These are phyloP conservation scores for Matsumurasca onukii DNA, from an alignment of 1,140 invertebrate genomes.

Conservation along the genomic window DNA sequence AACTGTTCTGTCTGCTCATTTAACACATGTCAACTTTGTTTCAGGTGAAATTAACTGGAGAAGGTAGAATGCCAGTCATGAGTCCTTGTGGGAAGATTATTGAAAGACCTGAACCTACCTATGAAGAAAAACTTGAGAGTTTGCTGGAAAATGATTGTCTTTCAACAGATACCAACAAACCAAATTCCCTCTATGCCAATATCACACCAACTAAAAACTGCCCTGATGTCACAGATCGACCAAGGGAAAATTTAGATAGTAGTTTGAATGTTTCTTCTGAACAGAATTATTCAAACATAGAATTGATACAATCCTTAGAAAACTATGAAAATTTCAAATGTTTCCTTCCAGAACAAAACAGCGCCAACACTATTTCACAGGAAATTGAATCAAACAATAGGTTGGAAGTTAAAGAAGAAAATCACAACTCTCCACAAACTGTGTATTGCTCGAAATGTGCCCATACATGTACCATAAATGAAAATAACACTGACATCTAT, in stretches of 20 bases:
- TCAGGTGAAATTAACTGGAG: slow-evolving; percentile 41
- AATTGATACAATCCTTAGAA: slow-evolving; percentile 72
- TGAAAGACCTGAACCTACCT: not conserved
- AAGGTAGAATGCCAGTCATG: slow-evolving; percentile 42
- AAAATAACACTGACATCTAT: too few relatives aligned
- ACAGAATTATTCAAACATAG: slow-evolving; percentile 71
- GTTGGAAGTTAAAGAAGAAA: not conserved
- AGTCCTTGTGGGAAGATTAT: slow-evolving; percentile 27
- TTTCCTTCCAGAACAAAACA: slow-evolving; percentile 2
- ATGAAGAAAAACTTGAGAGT: slow-evolving; percentile 11
- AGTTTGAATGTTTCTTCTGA: slow-evolving; percentile 4
- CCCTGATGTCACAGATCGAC: not conserved
- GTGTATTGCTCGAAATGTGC: not conserved
- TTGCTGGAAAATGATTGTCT: slow-evolving; percentile 8
- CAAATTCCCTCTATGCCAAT: not conserved
- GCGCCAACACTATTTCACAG: not conserved
- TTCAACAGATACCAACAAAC: not conserved
- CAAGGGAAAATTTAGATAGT: too few relatives aligned
- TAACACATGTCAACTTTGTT: too few relatives aligned
- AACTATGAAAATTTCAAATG: slow-evolving; percentile 73
- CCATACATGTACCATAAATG: not conserved
- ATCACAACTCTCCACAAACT: not conserved
- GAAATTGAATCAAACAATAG: not conserved
- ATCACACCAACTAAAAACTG: not conserved
- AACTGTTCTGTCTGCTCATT: too few relatives aligned